Base-by-base conservation (phyloP, 2,888 invertebrate species). In the Drosophila subsilvestris region DNA sequence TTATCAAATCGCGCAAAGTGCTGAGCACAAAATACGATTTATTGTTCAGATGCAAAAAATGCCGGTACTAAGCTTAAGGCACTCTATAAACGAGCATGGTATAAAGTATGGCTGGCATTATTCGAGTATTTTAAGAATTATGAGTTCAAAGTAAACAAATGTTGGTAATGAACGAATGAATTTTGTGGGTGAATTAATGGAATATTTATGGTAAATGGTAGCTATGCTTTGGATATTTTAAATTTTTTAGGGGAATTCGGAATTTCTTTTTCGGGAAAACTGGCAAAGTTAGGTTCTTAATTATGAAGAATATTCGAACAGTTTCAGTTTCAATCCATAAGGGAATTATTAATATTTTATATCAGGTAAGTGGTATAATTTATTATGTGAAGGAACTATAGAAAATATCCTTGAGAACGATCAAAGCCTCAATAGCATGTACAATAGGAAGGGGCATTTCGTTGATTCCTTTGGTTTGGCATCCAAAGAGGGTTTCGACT, bases 11-110 rank as follows among this genome's bases (percentile, higher is more conserved):
- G 63, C 71, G 54, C 25, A 54, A 49, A 54, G 71, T 68, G 70
- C 68, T 62, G 70, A 70, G 68, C 70, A 68, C 69, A 54, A 69
- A 53, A 48, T 56, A 70, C 56, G 55, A 55, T 62, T 57, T 29
- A 50, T 54, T 53, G 27, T 56, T 57, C 22, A 17, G 29, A 48
- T 22, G 44, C 25, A 7, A 37, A 57, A 32, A 7, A 57, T 37
- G 47, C 32, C 47, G 22, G 17, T 48, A 32, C 47, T 57, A 63
- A 58, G 63, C 53, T 45, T 47, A 50, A 54, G 68, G 49, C 62
- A 43, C 63, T 69, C 49, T 50, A 53, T 42, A 37, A 27, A 60
- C 54, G 37, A 67, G 48, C 48, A 37, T 37, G 14, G 37, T 14
- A 14, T 51, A 51, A 53, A 43, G 6, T 17, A 56, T 67, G 60